Evolutionary conservation across 2,797 vertebrate species (phyloP), one percentile per base, ranked within the genome.

Genomic region (Rhinogobio ventralis): DNA sequence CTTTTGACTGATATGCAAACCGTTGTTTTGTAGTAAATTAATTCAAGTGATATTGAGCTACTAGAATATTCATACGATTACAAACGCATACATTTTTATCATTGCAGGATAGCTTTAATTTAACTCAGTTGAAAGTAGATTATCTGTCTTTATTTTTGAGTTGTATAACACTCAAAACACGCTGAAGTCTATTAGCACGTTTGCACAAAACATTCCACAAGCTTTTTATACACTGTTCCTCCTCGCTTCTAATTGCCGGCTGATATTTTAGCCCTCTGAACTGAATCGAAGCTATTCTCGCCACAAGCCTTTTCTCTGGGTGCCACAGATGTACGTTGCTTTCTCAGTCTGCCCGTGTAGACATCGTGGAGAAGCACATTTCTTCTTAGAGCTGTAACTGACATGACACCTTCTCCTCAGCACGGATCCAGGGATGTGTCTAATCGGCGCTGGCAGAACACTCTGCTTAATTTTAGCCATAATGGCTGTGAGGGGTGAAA

Each of bases 401-500:
- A 89, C 89, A 87, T 78, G 80, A 88, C 81, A 87, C 82, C 67
- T 83, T 81, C 89, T 80, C 60, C 87, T 85, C 90, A 69, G 73
- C 89, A 89, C 88, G 9, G 87, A 91, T 91, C 91, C 92, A 89
- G 90, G 91, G 91, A 89, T 67, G 89, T 87, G 74, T 89, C 92
- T 94, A 94, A 95, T 94, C 90, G 86, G 86, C 86, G 89, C 87
- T 93, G 93, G 93, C 93, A 93, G 93, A 93, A 94, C 92, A 94
- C 83, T 85, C 91, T 86, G 91, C 92, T 94, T 95, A 93, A 94
- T 94, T 93, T 94, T 91, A 93, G 91, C 91, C 89, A 90, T 92
- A 94, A 94, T 94, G 93, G 93, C 86, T 89, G 86, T 87, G 86
- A 86, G 85, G 91, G 85, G 86, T 86, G 85, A 89, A 86, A 93